Evolutionary conservation across 2,797 vertebrate species (phyloP), one percentile per base, ranked within the genome.

Genomic region (Tympanoctomys barrerae): DNA sequence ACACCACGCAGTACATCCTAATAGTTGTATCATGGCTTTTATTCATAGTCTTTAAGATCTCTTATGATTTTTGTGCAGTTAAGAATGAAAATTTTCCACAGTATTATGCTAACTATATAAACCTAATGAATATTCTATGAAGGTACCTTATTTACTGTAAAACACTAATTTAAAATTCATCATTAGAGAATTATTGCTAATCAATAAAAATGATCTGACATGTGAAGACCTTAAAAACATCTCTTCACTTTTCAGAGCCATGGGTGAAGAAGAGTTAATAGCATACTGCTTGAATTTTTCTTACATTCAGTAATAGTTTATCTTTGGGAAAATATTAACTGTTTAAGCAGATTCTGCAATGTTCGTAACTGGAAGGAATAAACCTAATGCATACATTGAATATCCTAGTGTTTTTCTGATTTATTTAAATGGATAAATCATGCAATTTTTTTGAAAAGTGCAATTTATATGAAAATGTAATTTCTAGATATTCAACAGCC

Each of bases 401-500:
- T 96, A 94, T 92, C 57, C 12, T 80, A 62, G 49, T 97, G 86
- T 93, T 95, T 96, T 94, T 87, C 22, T 94, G 91, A 96, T 95
- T 96, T 93, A 83, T 5, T 54, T 94, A 96, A 96, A 92, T 96
- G 84, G 54, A 84, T 92, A 94, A 91, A 90, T 95, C 96, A 94
- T 77, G 83, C 94, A 88, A 87, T 79, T 87, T 96, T 77, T 94
- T 94, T 92, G 7, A 92, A 88, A 96, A 97, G 90, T 94, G 46
- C 89, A 95, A 95, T 97, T 96, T 97, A 87, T 97, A 94, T 97
- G 94, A 97, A 97, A 97, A 97, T 97, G 96, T 96, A 96, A 96
- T 96, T 97, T 96, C 85, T 87, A 94, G 92, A 31, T 57, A 95
- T 95, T 96, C 87, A 95, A 57, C 49, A 95, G 49, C 64, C 71